Conservation (phyloP, 2,888 invertebrate genomes). For the Labia minor region DNA sequence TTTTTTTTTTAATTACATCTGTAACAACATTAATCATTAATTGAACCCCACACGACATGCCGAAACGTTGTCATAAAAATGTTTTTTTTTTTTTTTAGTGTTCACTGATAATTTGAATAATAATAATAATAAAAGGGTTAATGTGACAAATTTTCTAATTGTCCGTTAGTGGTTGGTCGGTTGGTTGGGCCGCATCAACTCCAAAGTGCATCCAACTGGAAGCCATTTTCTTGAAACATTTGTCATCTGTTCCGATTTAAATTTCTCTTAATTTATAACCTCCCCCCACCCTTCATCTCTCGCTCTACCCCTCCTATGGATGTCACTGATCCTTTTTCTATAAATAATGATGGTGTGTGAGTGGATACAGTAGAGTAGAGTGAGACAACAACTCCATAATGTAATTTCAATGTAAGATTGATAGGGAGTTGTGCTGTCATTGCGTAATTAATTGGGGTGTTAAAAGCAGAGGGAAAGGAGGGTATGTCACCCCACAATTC, state of each 20-base stretch:
- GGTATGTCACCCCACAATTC: too few species aligned
- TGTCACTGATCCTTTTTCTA: too few species aligned
- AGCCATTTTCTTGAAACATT: not conserved
- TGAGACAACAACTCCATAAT: not conserved
- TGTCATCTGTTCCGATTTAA: constrained; percentile 13
- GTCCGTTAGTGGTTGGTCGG: not conserved
- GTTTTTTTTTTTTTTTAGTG: too few species aligned
- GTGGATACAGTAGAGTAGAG: not conserved
- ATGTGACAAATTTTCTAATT: not conserved
- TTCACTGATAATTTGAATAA: too few species aligned
- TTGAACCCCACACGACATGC: too few species aligned
- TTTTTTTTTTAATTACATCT: too few species aligned
- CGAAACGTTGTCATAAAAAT: too few species aligned
- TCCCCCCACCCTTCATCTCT: not conserved
- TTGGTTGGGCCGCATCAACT: too few species aligned
- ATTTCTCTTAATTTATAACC: not conserved
- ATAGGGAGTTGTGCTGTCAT: not conserved
- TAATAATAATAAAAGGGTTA: not conserved
- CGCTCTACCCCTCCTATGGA: too few species aligned
- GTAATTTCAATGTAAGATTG: constrained; percentile 7
- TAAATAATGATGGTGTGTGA: too few species aligned
- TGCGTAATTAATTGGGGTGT: constrained; percentile 6
- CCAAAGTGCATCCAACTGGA: not conserved
- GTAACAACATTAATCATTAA: too few species aligned
- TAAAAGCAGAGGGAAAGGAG: not conserved